Evolutionary conservation across 53 echinoderm and acorn worm genomes (phyloP).

Genomic region (Zoroaster sp.): DNA sequence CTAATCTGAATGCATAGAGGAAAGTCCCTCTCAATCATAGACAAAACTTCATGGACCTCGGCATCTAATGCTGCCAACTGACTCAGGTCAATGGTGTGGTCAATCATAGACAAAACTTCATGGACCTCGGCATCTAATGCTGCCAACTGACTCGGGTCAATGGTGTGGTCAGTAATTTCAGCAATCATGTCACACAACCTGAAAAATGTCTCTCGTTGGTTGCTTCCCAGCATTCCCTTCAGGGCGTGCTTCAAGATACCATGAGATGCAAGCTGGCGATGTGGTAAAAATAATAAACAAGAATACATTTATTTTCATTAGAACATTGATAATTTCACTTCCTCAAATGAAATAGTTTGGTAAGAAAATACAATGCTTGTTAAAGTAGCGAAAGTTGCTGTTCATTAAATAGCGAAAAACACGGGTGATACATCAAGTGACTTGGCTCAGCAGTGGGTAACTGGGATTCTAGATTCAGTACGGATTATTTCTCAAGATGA

Average conservation of each 20-base stretch:
- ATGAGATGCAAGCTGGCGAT: slow-evolving; percentile 6
- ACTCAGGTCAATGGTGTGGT: background rate
- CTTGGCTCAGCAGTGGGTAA: too few relatives aligned
- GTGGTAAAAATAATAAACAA: too few relatives aligned
- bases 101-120: too few relatives aligned
- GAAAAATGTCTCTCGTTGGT: background rate
- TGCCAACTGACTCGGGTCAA: background rate
- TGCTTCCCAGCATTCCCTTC: background rate
- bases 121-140: background rate
- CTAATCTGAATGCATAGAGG: background rate
- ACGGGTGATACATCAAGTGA: too few relatives aligned
- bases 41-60: background rate
- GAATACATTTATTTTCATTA: too few relatives aligned
- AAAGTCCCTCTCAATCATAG: background rate
- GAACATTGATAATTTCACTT: too few relatives aligned
- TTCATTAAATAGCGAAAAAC: too few relatives aligned
- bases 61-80: background rate
- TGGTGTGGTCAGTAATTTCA: background rate
- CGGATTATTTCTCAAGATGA: too few relatives aligned
- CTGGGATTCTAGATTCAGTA: too few relatives aligned
- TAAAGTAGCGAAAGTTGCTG: too few relatives aligned
- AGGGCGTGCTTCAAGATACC: background rate
- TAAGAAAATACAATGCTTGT: too few relatives aligned
- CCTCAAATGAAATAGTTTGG: too few relatives aligned
- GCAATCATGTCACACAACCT: background rate